Evolutionary conservation across 2,888 invertebrate genomes (phyloP).

Genomic region (Conomelus anceps): DNA sequence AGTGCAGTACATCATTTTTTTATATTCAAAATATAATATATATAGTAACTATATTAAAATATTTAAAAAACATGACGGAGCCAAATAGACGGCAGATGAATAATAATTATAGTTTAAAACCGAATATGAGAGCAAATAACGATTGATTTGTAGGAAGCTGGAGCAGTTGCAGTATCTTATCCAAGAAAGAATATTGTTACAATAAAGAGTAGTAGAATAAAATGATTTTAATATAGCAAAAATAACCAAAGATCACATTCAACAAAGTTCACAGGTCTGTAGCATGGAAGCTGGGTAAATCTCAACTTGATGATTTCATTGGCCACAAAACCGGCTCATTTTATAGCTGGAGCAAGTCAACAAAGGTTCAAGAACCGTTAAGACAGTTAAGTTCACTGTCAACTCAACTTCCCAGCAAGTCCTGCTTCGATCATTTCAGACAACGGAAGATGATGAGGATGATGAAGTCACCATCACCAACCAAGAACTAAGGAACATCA

Average conservation of each 20-base stretch:
- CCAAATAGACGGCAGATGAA: too few species aligned
- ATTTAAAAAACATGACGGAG: too few species aligned
- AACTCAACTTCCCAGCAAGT: neutral
- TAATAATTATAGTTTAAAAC: too few species aligned
- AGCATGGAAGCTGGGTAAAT: neutral
- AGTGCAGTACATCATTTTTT: too few species aligned
- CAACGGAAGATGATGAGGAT: neutral
- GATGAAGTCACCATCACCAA: neutral
- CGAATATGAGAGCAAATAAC: too few species aligned
- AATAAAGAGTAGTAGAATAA: too few species aligned
- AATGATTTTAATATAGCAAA: too few species aligned
- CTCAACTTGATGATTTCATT: neutral
- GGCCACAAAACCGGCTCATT: neutral
- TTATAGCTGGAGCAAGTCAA: neutral
- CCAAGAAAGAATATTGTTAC: too few species aligned
- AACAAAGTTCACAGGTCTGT: neutral
- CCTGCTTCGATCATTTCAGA: neutral
- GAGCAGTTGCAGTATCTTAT: too few species aligned
- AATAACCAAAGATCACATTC: neutral
- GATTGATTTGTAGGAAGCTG: too few species aligned
- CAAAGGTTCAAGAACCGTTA: neutral
- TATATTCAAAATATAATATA: too few species aligned
- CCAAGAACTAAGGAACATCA: neutral
- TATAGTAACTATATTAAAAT: too few species aligned
- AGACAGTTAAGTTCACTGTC: neutral